phyloP scores from a whole-genome alignment of 2,797 vertebrate species.

The Pantherophis alleghaniensis region DNA sequence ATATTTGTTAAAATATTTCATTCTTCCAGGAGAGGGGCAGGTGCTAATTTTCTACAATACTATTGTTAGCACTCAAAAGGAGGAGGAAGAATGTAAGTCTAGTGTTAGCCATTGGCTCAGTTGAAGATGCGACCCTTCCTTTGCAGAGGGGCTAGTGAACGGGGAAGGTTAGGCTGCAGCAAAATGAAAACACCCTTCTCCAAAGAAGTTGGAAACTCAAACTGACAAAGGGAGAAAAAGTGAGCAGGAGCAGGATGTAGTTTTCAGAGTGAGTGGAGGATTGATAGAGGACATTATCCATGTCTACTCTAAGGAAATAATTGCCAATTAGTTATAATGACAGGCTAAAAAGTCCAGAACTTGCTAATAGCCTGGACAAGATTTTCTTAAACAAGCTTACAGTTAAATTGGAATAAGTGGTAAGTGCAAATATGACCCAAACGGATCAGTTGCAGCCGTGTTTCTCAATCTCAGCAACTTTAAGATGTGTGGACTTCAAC shows the following conservation, averaged over 20 bases:
- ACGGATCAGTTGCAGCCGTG: neutral
- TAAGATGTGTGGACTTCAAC: neutral
- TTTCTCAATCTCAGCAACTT: neutral
- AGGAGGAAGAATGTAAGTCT: neutral
- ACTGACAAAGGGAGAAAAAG: neutral
- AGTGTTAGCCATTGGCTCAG: neutral
- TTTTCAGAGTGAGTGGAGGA: neutral
- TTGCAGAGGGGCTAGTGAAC: neutral
- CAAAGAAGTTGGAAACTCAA: neutral
- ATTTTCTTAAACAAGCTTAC: neutral
- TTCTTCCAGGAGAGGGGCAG: too few relatives aligned
- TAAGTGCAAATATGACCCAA: neutral
- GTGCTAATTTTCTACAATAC: neutral
- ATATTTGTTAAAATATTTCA: too few relatives aligned
- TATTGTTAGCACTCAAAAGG: neutral
- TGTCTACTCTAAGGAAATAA: neutral
- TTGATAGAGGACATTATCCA: neutral
- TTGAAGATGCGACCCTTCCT: neutral
- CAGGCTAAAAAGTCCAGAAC: neutral
- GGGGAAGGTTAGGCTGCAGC: neutral
- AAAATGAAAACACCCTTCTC: neutral
- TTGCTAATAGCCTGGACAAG: neutral
- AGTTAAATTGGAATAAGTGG: neutral
- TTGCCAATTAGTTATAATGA: neutral
- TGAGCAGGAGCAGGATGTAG: neutral